phyloP scores from a whole-genome alignment of 2,113 vertebrate species.

The Noturus placidus region DNA sequence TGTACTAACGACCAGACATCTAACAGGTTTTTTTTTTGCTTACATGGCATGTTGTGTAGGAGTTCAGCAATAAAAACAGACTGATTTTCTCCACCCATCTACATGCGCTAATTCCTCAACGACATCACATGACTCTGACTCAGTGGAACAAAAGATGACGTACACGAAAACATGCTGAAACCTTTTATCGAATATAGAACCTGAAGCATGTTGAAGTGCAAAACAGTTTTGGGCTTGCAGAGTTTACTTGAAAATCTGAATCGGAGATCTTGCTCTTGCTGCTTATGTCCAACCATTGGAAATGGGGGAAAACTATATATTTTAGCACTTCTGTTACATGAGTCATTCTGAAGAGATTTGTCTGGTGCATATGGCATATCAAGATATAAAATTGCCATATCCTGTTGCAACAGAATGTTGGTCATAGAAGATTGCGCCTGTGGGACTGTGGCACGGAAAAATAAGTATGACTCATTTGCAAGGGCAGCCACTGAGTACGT shows the following conservation, averaged over 20 bases:
- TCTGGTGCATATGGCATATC: not conserved
- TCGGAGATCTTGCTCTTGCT: conserved; percentile 10
- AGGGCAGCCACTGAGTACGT: conserved; percentile 5
- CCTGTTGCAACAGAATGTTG: not conserved
- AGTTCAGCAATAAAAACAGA: not conserved
- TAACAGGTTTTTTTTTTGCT: no score
- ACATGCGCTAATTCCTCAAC: not conserved
- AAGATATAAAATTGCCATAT: not conserved
- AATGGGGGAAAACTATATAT: not conserved
- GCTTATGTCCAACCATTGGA: not conserved
- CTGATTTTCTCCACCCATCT: no score
- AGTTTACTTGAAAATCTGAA: conserved; percentile 26
- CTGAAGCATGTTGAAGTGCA: not conserved
- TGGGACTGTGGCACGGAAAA: conserved; percentile 17
- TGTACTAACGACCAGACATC: no score
- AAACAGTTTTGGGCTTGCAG: not conserved
- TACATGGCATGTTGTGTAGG: no score
- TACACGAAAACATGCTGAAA: not conserved
- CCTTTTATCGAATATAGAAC: not conserved
- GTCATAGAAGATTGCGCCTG: conserved; percentile 7
- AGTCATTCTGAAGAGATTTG: not conserved
- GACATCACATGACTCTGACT: not conserved
- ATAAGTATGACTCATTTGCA: conserved; percentile 12
- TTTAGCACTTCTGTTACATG: not conserved
- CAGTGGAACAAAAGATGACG: not conserved